Base-by-base conservation (phyloP, 1,140 invertebrate genomes). In the Callitettix versicolor region DNA sequence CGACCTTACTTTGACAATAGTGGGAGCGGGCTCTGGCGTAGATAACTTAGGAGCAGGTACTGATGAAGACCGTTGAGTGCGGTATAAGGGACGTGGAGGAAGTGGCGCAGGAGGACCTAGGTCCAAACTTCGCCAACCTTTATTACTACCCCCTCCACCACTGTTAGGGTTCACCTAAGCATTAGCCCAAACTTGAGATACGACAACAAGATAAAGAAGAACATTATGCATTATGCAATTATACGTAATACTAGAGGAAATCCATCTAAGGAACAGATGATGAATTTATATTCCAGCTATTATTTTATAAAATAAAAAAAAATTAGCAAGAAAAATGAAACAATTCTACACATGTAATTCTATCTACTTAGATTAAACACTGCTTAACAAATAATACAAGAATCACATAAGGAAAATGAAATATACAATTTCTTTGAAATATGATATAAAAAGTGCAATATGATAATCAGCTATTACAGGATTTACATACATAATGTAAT, bases 61-160 rank as follows among this genome's bases (percentile, higher is more conserved):
- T 12, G 78, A 80, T 57, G 75, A 79, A 62, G 78, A 80, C 30
- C 79, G 68, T 56, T 77, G 76, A 33, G 78, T 78, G 59, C 73
- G 75, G 63, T 78, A 77, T 50, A 76, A 68, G 51, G 78, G 73
- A 56, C 76, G 67, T 38, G 69, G 65, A 52, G 67, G 66, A 49
- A 72, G 65, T 41, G 70, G 67, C 49, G 63, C 61, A 60, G 71
- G 70, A 21, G 70, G 69, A 57, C 77, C 77, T 56, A 77, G 73
- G 66, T 82, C 79, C 59, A 82, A 67, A 66, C 78, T 80, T 60
- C 76, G 73, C 80, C 80, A 82, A 40, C 71, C 67, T 63, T 71
- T 71, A 62, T 67, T 70, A 60, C 57, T 63, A 57, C 60, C 55
- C 51, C 64, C 12, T 53, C 38, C 41, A 26, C 38, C 40, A 58